Percentiles rank a stretch among this genome's conserved stretches.
These are phyloP conservation scores for Scaeva pyrastri DNA, from an alignment of 2,888 invertebrate genomes.

Conservation along the genomic window DNA sequence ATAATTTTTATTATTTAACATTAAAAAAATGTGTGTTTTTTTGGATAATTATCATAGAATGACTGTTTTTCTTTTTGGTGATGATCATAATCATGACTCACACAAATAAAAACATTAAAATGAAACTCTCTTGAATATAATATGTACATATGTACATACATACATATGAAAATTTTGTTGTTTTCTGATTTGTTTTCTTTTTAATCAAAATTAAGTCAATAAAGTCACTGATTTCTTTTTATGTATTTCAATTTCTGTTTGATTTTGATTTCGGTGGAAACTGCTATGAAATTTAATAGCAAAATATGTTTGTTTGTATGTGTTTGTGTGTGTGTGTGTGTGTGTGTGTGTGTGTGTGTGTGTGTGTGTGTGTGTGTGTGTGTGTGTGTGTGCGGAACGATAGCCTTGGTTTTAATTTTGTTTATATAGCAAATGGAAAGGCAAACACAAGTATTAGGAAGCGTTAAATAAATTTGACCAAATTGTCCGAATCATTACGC, in stretches of 20 bases:
- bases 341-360: too few relatives aligned
- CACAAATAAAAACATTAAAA: not conserved
- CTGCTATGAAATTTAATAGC: not conserved
- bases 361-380: too few relatives aligned
- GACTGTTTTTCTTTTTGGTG: not conserved
- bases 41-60: not conserved
- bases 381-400: too few relatives aligned
- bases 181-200: not conserved
- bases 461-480: slow-evolving; percentile 11
- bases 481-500: slow-evolving; percentile 8
- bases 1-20: not conserved
- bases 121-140: not conserved
- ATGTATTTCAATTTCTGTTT: not conserved
- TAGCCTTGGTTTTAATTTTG: slow-evolving; percentile 18
- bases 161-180: not conserved
- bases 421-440: slow-evolving; percentile 5
- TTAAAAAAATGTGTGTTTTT: not conserved
- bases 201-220: not conserved
- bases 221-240: slow-evolving; percentile 6
- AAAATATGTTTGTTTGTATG: not conserved
- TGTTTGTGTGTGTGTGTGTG: too few relatives aligned
- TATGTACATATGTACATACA: too few relatives aligned
- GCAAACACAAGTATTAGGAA: not conserved
- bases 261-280: not conserved
- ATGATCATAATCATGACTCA: not conserved